Base-by-base conservation (phyloP, 2,113 vertebrate species). In the Tor tambroides region DNA sequence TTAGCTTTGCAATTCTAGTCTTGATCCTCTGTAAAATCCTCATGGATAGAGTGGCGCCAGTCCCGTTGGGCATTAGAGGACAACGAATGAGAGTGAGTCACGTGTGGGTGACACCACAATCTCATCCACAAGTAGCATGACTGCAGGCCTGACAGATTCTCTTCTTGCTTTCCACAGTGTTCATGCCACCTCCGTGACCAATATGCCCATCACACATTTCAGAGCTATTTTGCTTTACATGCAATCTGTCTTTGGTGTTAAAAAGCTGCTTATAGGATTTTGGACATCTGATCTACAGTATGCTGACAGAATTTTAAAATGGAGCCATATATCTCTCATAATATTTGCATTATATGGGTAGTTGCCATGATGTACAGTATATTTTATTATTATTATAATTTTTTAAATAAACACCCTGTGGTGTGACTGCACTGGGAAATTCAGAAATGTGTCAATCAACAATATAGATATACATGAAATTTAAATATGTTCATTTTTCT, bases 71-170 rank as follows among this genome's bases (percentile, higher is more conserved):
- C 30, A 67, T 63, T 69, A 26, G 46, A 76, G 43, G 79, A 80
- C 2, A 59, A 28, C 43, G 67, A 28, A 32, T 65, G 35, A 19
- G 67, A 82, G n/a, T 46, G 85, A 84, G 69, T 87, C 80, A 59
- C 80, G 63, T 83, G 71, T 75, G 80, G 74, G 83, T 35, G 65
- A 75, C 65, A 65, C 30, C 65, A 56, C 56, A 30, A 35, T 69
- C 38, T 80, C 87, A 85, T 85, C 72, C n/a, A 21, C 43, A 86
- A 32, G 19, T 30, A 32, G 82, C 41, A 11, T 72, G 75, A 84
- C 83, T 41, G n/a, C 28, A 12, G 69, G 71, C 23, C 46, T 46
- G 79, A 35, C 72, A 49, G 61, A 8, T 12, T 21, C 26, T 71
- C 32, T 46, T 74, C 46, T 71, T 21, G 35, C 28, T 81, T 38